Evolutionary conservation across 2,797 vertebrate species (phyloP).

Genomic region (Silurus aristotelis): DNA sequence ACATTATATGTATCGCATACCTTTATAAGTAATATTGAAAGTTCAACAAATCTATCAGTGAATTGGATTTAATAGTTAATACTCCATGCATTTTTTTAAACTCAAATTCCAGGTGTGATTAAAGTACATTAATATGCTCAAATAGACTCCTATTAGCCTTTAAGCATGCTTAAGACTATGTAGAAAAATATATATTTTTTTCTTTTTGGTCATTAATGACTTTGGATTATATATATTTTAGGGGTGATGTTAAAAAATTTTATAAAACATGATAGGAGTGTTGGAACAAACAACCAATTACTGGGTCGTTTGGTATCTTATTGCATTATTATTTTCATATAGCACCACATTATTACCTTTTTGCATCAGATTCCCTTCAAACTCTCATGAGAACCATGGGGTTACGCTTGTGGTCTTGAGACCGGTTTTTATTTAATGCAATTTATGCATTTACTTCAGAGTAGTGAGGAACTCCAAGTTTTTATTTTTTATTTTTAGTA

Average conservation of each 20-base stretch:
- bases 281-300: no score
- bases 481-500: no score
- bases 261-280: background rate
- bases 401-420: no score
- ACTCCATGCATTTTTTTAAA: background rate
- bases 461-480: no score
- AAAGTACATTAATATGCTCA: background rate
- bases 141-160: background rate
- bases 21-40: background rate
- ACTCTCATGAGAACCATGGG: no score
- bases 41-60: background rate
- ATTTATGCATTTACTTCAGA: no score
- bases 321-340: background rate
- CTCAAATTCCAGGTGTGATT: background rate
- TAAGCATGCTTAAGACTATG: background rate
- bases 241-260: background rate
- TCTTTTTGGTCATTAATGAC: background rate
- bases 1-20: background rate
- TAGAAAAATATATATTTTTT: background rate
- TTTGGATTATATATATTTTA: background rate
- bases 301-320: no score
- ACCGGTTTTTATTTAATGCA: no score
- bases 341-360: no score
- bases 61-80: background rate
- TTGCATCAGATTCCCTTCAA: no score